phyloP scores from a whole-genome alignment of 2,113 vertebrate genomes.

The Chaetorhynchus papuensis region DNA sequence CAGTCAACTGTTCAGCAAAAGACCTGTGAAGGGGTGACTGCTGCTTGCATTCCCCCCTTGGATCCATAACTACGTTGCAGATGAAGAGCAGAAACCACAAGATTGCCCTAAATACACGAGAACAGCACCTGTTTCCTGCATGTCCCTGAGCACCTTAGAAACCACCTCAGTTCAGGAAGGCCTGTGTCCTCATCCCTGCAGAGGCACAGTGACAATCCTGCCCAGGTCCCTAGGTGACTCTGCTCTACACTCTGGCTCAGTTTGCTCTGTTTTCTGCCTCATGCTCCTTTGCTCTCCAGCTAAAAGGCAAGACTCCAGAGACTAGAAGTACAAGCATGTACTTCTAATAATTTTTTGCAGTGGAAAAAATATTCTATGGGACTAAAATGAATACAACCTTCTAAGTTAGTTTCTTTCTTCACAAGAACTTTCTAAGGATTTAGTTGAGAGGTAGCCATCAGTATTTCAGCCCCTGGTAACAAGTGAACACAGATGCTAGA shows the following conservation, averaged over 20 bases:
- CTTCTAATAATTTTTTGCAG: neutral
- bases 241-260: neutral
- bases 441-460: neutral
- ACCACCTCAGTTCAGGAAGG: neutral
- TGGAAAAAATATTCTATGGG: neutral
- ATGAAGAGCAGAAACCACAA: neutral
- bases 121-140: neutral
- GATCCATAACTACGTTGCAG: neutral
- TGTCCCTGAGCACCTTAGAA: rapidly evolving
- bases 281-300: neutral
- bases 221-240: neutral
- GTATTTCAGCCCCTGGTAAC: neutral
- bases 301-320: neutral
- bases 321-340: neutral
- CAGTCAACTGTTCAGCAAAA: neutral
- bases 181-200: neutral
- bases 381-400: neutral
- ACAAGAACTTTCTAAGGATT: neutral
- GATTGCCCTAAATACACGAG: rapidly evolving
- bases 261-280: neutral
- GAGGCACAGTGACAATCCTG: neutral
- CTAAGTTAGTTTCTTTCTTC: neutral
- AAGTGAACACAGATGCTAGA: neutral
- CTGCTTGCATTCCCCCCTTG: neutral
- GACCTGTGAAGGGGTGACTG: neutral